A percentile compares a stretch with the other conserved stretches of the same genome.
These are phyloP conservation scores for Eriocheir sinensis DNA, from an alignment of 1,140 invertebrate species.

Conservation along the genomic window DNA sequence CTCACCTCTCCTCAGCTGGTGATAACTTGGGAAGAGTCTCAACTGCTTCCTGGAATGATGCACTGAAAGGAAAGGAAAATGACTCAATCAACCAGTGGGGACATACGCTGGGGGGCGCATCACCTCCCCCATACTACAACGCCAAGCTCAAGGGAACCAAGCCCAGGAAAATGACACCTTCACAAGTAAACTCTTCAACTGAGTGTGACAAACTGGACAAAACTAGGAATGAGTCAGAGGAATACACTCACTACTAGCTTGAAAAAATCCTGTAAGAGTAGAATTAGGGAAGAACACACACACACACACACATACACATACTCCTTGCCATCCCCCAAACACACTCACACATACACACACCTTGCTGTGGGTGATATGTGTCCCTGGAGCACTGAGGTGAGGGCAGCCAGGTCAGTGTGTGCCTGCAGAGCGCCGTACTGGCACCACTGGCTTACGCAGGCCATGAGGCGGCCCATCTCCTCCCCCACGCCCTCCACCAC, in stretches of 20 bases:
- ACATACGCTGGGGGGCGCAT: too few species aligned
- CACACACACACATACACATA: neutral
- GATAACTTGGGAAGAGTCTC: conserved; percentile 66
- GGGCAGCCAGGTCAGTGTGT: conserved; percentile 85
- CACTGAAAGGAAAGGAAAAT: conserved; percentile 58
- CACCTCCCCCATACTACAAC: too few species aligned
- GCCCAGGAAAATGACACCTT: too few species aligned
- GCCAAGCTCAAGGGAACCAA: neutral
- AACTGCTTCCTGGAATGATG: conserved; percentile 73
- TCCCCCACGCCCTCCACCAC: conserved; percentile 95
- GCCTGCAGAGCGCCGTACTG: conserved; percentile 87
- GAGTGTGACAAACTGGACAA: neutral
- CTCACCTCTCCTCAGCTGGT: conserved; percentile 66
- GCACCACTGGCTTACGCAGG: conserved; percentile 89
- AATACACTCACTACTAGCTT: neutral
- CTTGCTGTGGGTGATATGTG: conserved; percentile 71
- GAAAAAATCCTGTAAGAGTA: neutral
- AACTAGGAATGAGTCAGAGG: neutral
- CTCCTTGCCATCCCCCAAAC: neutral
- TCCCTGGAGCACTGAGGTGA: conserved; percentile 80
- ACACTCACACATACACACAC: conserved; percentile 43
- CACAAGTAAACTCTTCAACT: too few species aligned
- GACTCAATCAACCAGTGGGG: too few species aligned
- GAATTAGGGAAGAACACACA: neutral
- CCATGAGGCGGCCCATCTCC: conserved; percentile 93